These are phyloP conservation scores for Scolopax mira DNA, from an alignment of 2,113 vertebrate species.

Conservation along the genomic window DNA sequence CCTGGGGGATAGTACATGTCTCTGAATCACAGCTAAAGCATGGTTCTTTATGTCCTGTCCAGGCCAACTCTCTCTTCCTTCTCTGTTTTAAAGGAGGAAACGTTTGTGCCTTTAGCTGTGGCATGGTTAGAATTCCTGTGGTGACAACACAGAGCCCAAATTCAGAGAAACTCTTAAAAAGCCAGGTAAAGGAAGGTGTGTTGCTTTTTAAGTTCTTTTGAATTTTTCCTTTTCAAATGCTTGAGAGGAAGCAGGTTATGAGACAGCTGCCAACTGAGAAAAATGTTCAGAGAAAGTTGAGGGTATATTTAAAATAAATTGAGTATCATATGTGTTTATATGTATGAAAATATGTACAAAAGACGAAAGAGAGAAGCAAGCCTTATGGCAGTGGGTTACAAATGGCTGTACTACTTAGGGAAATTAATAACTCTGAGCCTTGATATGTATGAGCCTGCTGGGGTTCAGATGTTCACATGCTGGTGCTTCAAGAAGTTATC, in stretches of 20 bases:
- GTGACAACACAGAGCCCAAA: background rate
- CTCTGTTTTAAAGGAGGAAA: background rate
- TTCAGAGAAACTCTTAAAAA: background rate
- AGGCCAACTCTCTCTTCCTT: background rate
- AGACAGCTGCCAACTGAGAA: background rate
- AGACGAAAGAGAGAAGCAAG: background rate
- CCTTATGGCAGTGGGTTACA: background rate
- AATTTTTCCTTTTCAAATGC: background rate
- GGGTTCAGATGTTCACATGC: background rate
- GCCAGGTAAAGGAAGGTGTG: background rate
- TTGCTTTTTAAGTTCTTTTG: background rate
- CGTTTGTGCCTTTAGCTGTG: background rate
- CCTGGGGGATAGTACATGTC: background rate
- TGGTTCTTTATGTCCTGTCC: background rate
- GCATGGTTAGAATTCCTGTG: background rate
- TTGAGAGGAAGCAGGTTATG: background rate
- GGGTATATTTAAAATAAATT: background rate
- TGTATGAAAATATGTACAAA: background rate
- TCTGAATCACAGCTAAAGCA: background rate
- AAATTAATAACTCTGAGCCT: background rate
- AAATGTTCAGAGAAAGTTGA: background rate
- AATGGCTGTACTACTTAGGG: background rate
- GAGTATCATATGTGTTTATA: background rate
- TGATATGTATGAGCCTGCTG: background rate
- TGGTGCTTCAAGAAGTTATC: background rate